These are phyloP conservation scores for Stichodactyla mertensii DNA, from an alignment of 64 coral and sea anemone species.

Conservation along the genomic window DNA sequence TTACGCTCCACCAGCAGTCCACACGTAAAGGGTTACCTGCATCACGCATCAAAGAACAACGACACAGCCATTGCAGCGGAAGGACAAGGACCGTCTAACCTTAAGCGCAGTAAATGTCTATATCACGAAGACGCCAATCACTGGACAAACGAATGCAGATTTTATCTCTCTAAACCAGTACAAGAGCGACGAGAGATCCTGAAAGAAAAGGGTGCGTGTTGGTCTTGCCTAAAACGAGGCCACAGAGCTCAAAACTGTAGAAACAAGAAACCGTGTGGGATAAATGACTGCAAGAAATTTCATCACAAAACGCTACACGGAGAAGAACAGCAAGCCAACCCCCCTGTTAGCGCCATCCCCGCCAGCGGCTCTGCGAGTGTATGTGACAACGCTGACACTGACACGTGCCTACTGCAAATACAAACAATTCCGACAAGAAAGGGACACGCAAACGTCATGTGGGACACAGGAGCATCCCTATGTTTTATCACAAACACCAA, in stretches of 20 bases:
- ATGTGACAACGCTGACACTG: not conserved
- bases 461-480: slow-evolving; percentile 53
- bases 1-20: not conserved
- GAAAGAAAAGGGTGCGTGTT: slow-evolving; percentile 29
- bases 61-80: too few species aligned
- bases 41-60: too few species aligned
- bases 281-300: not conserved
- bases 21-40: too few species aligned
- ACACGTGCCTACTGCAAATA: slow-evolving; percentile 29
- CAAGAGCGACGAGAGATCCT: not conserved
- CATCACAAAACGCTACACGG: slow-evolving; percentile 33
- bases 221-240: slow-evolving; percentile 48
- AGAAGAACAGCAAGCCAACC: not conserved
- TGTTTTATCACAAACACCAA: slow-evolving; percentile 34
- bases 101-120: slow-evolving; percentile 7
- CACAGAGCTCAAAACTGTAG: slow-evolving; percentile 24
- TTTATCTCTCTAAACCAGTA: not conserved
- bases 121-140: slow-evolving; percentile 15
- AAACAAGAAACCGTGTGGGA: slow-evolving; percentile 18
- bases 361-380: not conserved
- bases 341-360: too few species aligned
- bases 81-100: too few species aligned
- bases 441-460: slow-evolving; percentile 42
- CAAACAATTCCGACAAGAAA: slow-evolving; percentile 21
- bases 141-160: slow-evolving; percentile 13